These are phyloP conservation scores for Pyrgus malvae DNA, from an alignment of 2,888 invertebrate genomes.

Conservation along the genomic window DNA sequence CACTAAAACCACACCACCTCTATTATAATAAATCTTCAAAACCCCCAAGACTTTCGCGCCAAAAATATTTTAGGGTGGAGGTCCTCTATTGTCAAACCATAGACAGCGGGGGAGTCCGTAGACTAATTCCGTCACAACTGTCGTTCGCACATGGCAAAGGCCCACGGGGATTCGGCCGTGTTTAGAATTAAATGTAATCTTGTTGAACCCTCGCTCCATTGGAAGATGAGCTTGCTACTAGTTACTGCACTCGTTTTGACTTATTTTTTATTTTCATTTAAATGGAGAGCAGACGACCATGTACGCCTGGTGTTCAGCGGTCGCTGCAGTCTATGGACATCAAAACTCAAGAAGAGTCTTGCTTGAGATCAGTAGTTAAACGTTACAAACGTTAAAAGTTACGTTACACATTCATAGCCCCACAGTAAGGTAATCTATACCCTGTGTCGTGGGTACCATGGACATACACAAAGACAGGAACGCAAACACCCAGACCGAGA, in stretches of 20 bases:
- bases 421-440: too few relatives aligned
- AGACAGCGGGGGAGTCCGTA: slow-evolving; percentile 42
- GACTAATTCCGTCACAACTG: slow-evolving; percentile 50
- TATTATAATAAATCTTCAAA: slow-evolving; percentile 1
- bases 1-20: too few relatives aligned
- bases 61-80: slow-evolving; percentile 44
- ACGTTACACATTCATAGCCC: too few relatives aligned
- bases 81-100: slow-evolving; percentile 34
- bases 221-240: slow-evolving; percentile 2
- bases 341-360: too few relatives aligned
- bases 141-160: slow-evolving; percentile 49
- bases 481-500: too few relatives aligned
- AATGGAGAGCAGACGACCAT: too few relatives aligned
- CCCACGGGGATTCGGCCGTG: slow-evolving; percentile 54
- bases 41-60: slow-evolving; percentile 41
- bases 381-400: too few relatives aligned
- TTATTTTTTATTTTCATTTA: neutral
- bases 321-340: too few relatives aligned
- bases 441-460: too few relatives aligned
- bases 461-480: too few relatives aligned
- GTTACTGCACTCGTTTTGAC: neutral
- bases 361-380: too few relatives aligned
- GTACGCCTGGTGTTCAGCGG: too few relatives aligned
- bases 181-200: slow-evolving; percentile 9
- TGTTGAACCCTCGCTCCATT: slow-evolving; percentile 13